A percentile compares a stretch with the other conserved stretches of the same genome.
These are phyloP conservation scores for Percopsis omiscomaycus DNA, from an alignment of 2,797 vertebrate genomes.

Conservation along the genomic window DNA sequence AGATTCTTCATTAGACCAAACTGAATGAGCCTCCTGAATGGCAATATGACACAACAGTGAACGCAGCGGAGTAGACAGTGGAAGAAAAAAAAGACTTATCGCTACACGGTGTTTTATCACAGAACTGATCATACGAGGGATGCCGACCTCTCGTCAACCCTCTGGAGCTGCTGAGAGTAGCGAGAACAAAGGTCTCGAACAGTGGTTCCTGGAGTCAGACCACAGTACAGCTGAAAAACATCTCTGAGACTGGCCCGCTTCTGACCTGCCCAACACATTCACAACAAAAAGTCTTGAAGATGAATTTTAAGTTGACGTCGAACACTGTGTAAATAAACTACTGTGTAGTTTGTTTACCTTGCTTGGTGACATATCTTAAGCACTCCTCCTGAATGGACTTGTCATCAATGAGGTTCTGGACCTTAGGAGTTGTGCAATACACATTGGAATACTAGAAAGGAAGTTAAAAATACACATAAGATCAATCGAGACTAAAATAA, in stretches of 20 bases:
- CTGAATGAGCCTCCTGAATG: slow-evolving; percentile 89
- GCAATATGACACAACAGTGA: neutral
- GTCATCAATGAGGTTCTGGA: slow-evolving; percentile 94
- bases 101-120: slow-evolving; percentile 17
- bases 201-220: slow-evolving; percentile 94
- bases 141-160: slow-evolving; percentile 89
- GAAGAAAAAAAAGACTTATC: neutral
- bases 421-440: slow-evolving; percentile 94
- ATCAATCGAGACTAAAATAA: slow-evolving; percentile 7
- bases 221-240: slow-evolving; percentile 95
- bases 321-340: neutral
- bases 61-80: neutral
- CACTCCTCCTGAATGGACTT: slow-evolving; percentile 96
- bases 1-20: slow-evolving; percentile 95
- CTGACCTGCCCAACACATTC: slow-evolving; percentile 78
- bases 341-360: slow-evolving; percentile 74
- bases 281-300: neutral
- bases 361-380: slow-evolving; percentile 88
- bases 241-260: slow-evolving; percentile 91
- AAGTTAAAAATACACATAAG: slow-evolving; percentile 16
- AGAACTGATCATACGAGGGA: slow-evolving; percentile 20
- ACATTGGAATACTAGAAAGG: slow-evolving; percentile 91
- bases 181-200: slow-evolving; percentile 95
- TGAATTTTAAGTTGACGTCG: neutral
- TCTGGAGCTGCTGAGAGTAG: slow-evolving; percentile 91